Percentiles rank a stretch among this genome's conserved stretches.
Evolutionary conservation across 2,888 invertebrate genomes (phyloP).

Genomic region (Trachelus iudaicus): DNA sequence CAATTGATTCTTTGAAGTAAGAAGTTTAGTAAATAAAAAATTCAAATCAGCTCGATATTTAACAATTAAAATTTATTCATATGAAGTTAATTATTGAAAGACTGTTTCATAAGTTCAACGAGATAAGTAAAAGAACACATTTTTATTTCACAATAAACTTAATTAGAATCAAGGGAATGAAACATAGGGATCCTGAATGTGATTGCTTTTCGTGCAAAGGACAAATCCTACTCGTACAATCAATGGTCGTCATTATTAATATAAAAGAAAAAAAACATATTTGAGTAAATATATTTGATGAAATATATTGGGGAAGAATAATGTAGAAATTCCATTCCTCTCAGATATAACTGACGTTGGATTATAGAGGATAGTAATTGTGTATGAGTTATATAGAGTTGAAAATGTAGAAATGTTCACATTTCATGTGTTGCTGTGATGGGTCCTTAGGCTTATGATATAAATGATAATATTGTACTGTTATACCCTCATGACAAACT

Average conservation of each 20-base stretch:
- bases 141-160: too few species aligned
- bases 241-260: slow-evolving; percentile 45
- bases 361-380: not conserved
- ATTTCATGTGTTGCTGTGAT: slow-evolving; percentile 53
- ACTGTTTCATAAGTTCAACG: not conserved
- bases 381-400: slow-evolving; percentile 14
- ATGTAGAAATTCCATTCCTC: slow-evolving; percentile 11
- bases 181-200: slow-evolving; percentile 40
- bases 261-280: slow-evolving; percentile 11
- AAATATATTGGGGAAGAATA: not conserved
- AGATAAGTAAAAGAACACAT: not conserved
- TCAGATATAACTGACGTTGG: slow-evolving; percentile 37
- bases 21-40: too few species aligned
- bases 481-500: too few species aligned
- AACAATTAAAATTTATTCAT: too few species aligned
- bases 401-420: slow-evolving; percentile 25
- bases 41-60: too few species aligned
- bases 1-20: too few species aligned
- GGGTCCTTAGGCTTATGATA: slow-evolving; percentile 40
- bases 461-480: too few species aligned
- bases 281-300: not conserved
- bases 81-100: too few species aligned
- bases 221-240: slow-evolving; percentile 56
- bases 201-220: slow-evolving; percentile 47
- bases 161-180: not conserved